phyloP scores from a whole-genome alignment of 2,888 invertebrate species.

The Ochropleura plecta region DNA sequence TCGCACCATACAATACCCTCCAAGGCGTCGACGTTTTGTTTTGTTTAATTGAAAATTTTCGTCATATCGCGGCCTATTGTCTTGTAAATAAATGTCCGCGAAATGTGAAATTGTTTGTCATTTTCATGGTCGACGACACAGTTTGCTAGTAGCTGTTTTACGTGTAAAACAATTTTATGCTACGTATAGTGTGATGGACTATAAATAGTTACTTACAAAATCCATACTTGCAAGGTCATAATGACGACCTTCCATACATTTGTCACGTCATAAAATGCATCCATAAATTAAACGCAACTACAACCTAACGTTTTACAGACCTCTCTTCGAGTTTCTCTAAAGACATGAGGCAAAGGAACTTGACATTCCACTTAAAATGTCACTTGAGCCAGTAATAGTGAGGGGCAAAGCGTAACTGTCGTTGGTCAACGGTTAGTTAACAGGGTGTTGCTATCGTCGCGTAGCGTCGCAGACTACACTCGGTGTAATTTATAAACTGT shows the following conservation, averaged over 20 bases:
- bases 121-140: conserved; percentile 43
- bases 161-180: conserved; percentile 15
- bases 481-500: conserved; percentile 61
- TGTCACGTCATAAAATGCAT: background rate
- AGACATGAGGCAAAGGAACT: conserved; percentile 50
- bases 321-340: conserved; percentile 11
- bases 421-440: conserved; percentile 76
- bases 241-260: background rate
- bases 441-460: conserved; percentile 71
- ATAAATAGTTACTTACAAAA: conserved; percentile 33
- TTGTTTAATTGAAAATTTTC: conserved; percentile 88
- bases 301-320: conserved; percentile 4
- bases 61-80: conserved; percentile 82
- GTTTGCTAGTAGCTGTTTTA: conserved; percentile 26
- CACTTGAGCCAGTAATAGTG: conserved; percentile 59
- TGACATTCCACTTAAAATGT: conserved; percentile 61
- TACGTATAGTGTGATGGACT: conserved; percentile 14
- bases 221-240: conserved; percentile 27
- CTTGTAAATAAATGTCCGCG: conserved; percentile 66
- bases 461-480: conserved; percentile 63
- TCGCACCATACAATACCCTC: conserved; percentile 80
- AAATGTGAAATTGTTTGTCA: conserved; percentile 59
- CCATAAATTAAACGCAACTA: conserved; percentile 14
- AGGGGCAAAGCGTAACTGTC: conserved; percentile 70
- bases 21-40: conserved; percentile 79